Evolutionary conservation across 2,113 vertebrate species (phyloP).

Genomic region (Anhinga anhinga): DNA sequence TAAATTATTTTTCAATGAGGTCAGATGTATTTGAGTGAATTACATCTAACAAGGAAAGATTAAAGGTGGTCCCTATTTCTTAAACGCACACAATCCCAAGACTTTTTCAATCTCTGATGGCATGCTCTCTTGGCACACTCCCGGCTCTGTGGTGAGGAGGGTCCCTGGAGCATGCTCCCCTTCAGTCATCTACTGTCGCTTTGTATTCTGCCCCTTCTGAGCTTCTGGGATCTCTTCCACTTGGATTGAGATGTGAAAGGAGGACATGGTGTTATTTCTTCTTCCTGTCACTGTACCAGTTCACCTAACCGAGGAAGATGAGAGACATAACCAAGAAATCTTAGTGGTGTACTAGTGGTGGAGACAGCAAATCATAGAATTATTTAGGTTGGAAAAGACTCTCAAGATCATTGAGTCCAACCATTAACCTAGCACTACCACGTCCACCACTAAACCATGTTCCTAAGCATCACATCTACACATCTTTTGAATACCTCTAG

Average conservation of each 20-base stretch:
- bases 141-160: not conserved
- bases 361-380: not conserved
- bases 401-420: not conserved
- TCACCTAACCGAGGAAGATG: not conserved
- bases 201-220: not conserved
- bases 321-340: not conserved
- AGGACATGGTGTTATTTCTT: not conserved
- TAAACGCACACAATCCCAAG: not conserved
- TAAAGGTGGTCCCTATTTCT: not conserved
- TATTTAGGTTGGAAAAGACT: not conserved
- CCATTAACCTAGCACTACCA: not conserved
- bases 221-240: not conserved
- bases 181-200: not conserved
- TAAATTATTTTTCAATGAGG: not conserved
- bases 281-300: not conserved
- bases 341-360: not conserved
- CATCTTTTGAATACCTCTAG: not conserved
- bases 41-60: not conserved
- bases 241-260: not conserved
- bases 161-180: not conserved
- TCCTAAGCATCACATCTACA: not conserved
- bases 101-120: not conserved
- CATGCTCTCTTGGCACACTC: not conserved
- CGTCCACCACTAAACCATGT: not conserved
- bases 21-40: not conserved